phyloP scores from a whole-genome alignment of 2,113 vertebrate genomes.

The Echinops telfairi region DNA sequence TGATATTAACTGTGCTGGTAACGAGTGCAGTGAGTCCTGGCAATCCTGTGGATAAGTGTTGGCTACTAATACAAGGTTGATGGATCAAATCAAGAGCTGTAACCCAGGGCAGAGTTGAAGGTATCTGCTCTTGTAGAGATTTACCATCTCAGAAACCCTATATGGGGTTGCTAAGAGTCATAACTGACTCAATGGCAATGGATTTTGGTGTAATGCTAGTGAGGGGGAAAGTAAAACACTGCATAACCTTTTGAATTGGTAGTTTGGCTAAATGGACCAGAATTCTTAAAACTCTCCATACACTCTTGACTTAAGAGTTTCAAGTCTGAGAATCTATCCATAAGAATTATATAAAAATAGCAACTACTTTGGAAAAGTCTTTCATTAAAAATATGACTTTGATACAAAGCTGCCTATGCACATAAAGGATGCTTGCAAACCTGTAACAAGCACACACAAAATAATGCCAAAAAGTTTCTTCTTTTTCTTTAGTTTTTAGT shows the following conservation, averaged over 20 bases:
- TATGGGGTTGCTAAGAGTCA: too few relatives aligned
- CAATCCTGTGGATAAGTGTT: too few relatives aligned
- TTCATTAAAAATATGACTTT: not conserved
- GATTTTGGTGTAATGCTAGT: not conserved
- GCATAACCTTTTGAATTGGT: not conserved
- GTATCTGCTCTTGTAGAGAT: too few relatives aligned
- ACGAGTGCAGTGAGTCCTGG: not conserved
- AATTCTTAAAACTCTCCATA: conserved; percentile 18
- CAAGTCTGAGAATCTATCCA: conserved; percentile 18
- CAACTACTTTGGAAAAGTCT: not conserved
- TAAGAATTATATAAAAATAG: conserved; percentile 23
- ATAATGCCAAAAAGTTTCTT: not conserved
- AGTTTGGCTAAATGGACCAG: not conserved
- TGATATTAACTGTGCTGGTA: not conserved
- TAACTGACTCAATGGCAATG: too few relatives aligned
- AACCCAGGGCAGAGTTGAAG: too few relatives aligned
- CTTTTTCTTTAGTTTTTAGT: conserved; percentile 27
- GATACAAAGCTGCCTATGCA: not conserved
- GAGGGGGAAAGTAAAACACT: not conserved
- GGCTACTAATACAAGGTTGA: too few relatives aligned
- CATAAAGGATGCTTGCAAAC: not conserved
- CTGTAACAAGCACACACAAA: not conserved
- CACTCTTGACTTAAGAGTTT: not conserved
- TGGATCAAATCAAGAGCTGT: too few relatives aligned
- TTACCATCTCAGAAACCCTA: too few relatives aligned